Evolutionary conservation across 2,113 vertebrate genomes (phyloP).

Genomic region (Melanostigma gelatinosum): DNA sequence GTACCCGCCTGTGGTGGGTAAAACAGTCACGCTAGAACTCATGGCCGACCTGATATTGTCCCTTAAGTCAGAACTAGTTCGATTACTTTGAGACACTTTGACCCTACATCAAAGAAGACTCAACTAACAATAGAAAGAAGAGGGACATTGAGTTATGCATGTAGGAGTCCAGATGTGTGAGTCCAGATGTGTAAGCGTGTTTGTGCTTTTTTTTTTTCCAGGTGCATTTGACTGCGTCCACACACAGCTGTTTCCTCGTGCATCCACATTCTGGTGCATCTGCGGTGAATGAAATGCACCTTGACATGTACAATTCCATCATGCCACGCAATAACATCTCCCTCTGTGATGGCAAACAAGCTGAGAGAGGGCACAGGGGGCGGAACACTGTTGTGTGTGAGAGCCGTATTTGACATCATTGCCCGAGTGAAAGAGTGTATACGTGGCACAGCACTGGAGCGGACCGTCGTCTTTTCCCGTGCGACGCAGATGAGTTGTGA

Average conservation of each 20-base stretch:
- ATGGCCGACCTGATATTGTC: constrained; percentile 71
- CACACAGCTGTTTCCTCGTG: constrained; percentile 18
- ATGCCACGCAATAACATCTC: constrained; percentile 59
- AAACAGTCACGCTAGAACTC: constrained; percentile 75
- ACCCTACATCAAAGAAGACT: constrained; percentile 69
- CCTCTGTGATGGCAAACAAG: constrained; percentile 56
- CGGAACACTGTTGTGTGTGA: constrained; percentile 3
- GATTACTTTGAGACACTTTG: constrained; percentile 79
- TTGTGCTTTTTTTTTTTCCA: neutral
- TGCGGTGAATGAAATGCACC: constrained; percentile 61
- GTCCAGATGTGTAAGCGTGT: constrained; percentile 28
- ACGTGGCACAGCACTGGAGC: constrained; percentile 39
- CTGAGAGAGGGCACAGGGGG: constrained; percentile 33
- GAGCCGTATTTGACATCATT: constrained; percentile 41
- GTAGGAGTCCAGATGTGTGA: constrained; percentile 57
- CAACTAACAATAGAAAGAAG: constrained; percentile 65
- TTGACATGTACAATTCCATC: constrained; percentile 65
- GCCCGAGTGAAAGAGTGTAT: constrained; percentile 44
- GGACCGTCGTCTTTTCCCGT: constrained; percentile 26
- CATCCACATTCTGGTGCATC: constrained; percentile 35
- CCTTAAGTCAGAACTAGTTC: constrained; percentile 74
- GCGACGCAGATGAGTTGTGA: constrained; percentile 66
- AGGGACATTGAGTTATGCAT: constrained; percentile 57
- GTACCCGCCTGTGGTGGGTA: constrained; percentile 70
- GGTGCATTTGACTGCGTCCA: constrained; percentile 10